A percentile compares a stretch with the other conserved stretches of the same genome.
Evolutionary conservation across 2,888 invertebrate genomes (phyloP).

Genomic region (Drosophila cracens): DNA sequence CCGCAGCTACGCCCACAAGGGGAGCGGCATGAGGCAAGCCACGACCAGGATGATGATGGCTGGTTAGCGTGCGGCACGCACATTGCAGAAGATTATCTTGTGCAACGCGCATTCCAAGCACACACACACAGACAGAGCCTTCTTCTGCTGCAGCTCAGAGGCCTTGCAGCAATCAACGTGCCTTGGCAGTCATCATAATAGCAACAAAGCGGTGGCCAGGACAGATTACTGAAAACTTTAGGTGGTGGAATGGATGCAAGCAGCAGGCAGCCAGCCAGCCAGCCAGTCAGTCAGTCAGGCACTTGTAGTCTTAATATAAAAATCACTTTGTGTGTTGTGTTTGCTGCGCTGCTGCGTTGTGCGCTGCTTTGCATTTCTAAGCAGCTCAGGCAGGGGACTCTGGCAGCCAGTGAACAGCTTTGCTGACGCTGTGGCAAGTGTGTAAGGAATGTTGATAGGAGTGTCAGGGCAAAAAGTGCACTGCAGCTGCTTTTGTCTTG

Average conservation of each 20-base stretch:
- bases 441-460: constrained; percentile 38
- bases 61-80: constrained; percentile 76
- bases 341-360: constrained; percentile 57
- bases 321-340: constrained; percentile 80
- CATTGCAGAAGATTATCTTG: constrained; percentile 75
- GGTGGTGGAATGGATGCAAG: constrained; percentile 35
- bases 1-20: constrained; percentile 15
- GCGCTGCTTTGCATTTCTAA: constrained; percentile 79
- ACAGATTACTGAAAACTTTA: constrained; percentile 23
- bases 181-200: constrained; percentile 76
- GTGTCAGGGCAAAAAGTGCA: constrained; percentile 45
- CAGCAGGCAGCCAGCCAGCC: not conserved
- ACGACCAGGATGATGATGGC: constrained; percentile 34
- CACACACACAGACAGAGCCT: constrained; percentile 15
- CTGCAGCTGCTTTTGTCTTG: constrained; percentile 56
- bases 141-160: constrained; percentile 39
- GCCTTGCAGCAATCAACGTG: constrained; percentile 73
- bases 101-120: constrained; percentile 71
- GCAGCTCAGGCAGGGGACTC: constrained; percentile 46
- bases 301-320: constrained; percentile 81
- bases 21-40: constrained; percentile 30
- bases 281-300: constrained; percentile 29
- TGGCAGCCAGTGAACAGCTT: constrained; percentile 50
- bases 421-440: constrained; percentile 69
- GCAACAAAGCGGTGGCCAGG: constrained; percentile 68